Evolutionary conservation across 1,140 invertebrate species (phyloP).

Genomic region (Zophobas atratus): DNA sequence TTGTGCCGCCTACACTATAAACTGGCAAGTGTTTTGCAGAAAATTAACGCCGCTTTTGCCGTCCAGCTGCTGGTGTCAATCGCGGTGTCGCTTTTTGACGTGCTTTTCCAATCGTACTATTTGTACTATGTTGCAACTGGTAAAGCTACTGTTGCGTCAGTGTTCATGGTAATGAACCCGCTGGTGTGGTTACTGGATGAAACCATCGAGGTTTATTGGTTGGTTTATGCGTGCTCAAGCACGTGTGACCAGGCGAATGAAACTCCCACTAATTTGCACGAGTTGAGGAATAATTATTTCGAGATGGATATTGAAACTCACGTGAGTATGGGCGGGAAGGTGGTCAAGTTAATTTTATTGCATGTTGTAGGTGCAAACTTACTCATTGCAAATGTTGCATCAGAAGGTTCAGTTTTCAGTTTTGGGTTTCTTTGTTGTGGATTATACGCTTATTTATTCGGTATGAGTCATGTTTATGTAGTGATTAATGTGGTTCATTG

Average conservation of each 20-base stretch:
- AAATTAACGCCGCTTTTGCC: constrained; percentile 32
- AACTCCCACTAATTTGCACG: constrained; percentile 45
- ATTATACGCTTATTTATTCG: constrained; percentile 62
- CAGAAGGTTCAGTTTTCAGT: constrained; percentile 64
- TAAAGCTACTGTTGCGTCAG: not conserved
- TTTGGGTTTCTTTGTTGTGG: constrained; percentile 64
- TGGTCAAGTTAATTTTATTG: constrained; percentile 1
- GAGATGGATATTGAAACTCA: constrained; percentile 39
- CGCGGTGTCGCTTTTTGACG: constrained; percentile 26
- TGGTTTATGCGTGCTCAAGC: constrained; percentile 41
- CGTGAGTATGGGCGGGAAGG: constrained; percentile 22
- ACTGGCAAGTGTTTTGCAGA: constrained; percentile 7
- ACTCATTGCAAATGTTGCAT: constrained; percentile 64
- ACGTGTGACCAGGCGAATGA: constrained; percentile 47
- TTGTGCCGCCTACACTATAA: constrained; percentile 44
- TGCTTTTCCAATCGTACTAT: constrained; percentile 42
- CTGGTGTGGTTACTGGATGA: constrained; percentile 44
- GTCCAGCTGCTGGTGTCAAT: constrained; percentile 37
- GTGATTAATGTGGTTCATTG: constrained; percentile 21
- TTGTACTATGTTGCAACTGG: constrained; percentile 17
- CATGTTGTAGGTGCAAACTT: constrained; percentile 62
- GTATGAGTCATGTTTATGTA: constrained; percentile 19
- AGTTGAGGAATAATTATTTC: constrained; percentile 44
- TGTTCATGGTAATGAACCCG: constrained; percentile 14
- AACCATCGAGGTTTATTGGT: constrained; percentile 27